phyloP scores from a whole-genome alignment of 1,140 invertebrate species.

The Himalopsyche phryganea region DNA sequence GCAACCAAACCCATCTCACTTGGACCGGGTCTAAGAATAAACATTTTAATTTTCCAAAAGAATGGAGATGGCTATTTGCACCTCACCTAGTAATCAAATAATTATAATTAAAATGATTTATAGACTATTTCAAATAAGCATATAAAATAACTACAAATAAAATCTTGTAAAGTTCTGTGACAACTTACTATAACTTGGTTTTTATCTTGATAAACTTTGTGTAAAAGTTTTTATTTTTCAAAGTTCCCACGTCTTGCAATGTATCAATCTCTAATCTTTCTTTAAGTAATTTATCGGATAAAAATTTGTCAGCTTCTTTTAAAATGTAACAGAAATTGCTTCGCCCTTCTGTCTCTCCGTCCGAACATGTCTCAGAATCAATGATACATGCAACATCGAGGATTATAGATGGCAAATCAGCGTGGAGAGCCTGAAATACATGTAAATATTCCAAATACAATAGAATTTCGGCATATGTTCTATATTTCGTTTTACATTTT shows the following conservation, averaged over 20 bases:
- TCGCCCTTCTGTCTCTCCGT: conserved; percentile 63
- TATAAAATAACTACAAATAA: too few relatives aligned
- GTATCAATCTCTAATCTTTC: conserved; percentile 93
- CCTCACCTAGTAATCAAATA: too few relatives aligned
- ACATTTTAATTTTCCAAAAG: too few relatives aligned
- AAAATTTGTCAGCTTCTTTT: conserved; percentile 73
- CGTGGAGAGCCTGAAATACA: conserved; percentile 62
- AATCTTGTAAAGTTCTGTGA: neutral
- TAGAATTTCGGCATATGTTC: conserved; percentile 23
- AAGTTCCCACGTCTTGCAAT: conserved; percentile 83
- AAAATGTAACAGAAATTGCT: conserved; percentile 74
- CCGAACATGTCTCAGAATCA: conserved; percentile 69
- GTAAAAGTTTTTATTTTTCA: conserved; percentile 89
- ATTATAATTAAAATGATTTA: too few relatives aligned
- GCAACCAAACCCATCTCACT: too few relatives aligned
- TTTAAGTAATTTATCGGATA: conserved; percentile 83
- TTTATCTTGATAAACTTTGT: conserved; percentile 98
- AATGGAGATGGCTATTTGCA: too few relatives aligned
- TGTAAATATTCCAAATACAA: conserved; percentile 30
- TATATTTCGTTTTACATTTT: too few relatives aligned
- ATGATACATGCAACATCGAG: conserved; percentile 75
- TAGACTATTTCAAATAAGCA: too few relatives aligned
- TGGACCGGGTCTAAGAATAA: too few relatives aligned
- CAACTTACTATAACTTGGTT: conserved; percentile 94
- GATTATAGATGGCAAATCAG: conserved; percentile 71